These are phyloP conservation scores for Cecropterus lyciades DNA, from an alignment of 1,140 invertebrate species.

Conservation along the genomic window DNA sequence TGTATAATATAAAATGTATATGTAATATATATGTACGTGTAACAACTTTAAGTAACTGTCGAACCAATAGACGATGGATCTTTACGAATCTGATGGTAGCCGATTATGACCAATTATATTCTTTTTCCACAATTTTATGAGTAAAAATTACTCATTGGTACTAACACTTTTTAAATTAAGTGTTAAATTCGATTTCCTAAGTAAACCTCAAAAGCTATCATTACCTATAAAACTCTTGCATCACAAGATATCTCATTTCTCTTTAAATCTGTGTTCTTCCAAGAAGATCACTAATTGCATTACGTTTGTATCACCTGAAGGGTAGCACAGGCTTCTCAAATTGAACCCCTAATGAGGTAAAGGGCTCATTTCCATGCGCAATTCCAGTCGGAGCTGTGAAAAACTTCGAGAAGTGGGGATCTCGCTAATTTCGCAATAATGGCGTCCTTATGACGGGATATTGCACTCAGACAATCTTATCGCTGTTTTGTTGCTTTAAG, in stretches of 20 bases:
- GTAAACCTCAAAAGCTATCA: too few relatives aligned
- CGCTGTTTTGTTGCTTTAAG: too few relatives aligned
- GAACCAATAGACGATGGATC: too few relatives aligned
- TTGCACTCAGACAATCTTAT: neutral
- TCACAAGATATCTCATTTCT: neutral
- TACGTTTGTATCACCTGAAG: conserved; percentile 77
- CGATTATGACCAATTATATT: too few relatives aligned
- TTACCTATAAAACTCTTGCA: neutral
- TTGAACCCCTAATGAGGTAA: conserved; percentile 76
- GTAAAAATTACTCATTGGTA: too few relatives aligned
- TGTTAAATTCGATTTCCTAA: too few relatives aligned
- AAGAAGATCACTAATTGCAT: conserved; percentile 71
- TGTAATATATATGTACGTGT: too few relatives aligned
- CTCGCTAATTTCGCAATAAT: conserved; percentile 32
- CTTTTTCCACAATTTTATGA: too few relatives aligned
- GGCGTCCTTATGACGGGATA: conserved; percentile 7
- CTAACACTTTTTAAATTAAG: too few relatives aligned
- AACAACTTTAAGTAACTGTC: too few relatives aligned
- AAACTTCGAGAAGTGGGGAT: conserved; percentile 34
- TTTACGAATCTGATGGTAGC: too few relatives aligned
- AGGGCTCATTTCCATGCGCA: conserved; percentile 69
- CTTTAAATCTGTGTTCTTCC: conserved; percentile 32
- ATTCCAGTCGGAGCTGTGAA: conserved; percentile 41
- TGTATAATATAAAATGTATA: too few relatives aligned
- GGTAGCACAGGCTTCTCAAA: conserved; percentile 60